phyloP scores from a whole-genome alignment of 2,113 vertebrate species.

The Otis tarda region DNA sequence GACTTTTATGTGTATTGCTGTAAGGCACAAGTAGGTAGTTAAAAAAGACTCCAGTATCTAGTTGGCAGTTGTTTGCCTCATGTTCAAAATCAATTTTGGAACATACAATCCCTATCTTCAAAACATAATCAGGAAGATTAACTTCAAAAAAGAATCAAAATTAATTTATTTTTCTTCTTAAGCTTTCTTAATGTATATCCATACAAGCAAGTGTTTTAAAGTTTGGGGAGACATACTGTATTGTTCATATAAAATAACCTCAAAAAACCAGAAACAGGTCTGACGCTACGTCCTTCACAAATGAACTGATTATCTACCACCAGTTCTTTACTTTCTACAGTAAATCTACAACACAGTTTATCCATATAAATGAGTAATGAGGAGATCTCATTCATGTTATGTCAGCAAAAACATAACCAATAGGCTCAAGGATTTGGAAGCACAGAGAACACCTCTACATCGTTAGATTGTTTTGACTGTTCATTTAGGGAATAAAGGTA shows the following conservation, averaged over 20 bases:
- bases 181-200: not conserved
- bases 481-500: not conserved
- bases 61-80: not conserved
- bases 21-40: not conserved
- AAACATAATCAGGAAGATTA: not conserved
- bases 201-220: not conserved
- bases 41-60: not conserved
- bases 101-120: not conserved
- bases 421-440: not conserved
- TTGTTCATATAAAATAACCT: not conserved
- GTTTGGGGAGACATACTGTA: not conserved
- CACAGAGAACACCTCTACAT: not conserved
- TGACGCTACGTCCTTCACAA: not conserved
- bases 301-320: not conserved
- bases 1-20: not conserved
- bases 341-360: not conserved
- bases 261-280: not conserved
- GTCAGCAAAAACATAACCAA: not conserved
- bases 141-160: not conserved
- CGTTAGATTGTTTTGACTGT: not conserved
- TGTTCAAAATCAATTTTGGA: not conserved
- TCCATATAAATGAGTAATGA: not conserved
- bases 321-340: not conserved
- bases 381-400: not conserved
- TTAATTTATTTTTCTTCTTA: not conserved